These are phyloP conservation scores for Phortica okadai DNA, from an alignment of 2,888 invertebrate species.

Conservation along the genomic window DNA sequence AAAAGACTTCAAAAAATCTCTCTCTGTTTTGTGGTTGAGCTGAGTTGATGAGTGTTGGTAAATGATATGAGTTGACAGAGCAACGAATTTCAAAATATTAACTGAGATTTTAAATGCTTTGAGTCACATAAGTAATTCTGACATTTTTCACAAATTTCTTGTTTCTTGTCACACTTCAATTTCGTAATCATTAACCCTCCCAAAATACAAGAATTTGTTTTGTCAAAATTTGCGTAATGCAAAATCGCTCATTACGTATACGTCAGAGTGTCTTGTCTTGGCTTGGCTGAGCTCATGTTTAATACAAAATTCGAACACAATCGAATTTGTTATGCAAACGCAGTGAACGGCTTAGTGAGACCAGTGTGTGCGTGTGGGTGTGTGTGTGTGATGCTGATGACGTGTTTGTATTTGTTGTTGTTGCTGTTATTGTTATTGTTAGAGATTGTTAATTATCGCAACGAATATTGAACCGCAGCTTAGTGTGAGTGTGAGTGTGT, in stretches of 20 bases:
- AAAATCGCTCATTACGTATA: background rate
- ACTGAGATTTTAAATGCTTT: no score
- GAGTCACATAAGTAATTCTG: background rate
- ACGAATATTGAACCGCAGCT: conserved; percentile 56
- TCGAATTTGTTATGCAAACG: conserved; percentile 65
- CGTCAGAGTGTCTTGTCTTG: background rate
- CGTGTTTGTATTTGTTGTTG: conserved; percentile 40
- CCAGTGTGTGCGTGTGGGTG: conserved; percentile 25
- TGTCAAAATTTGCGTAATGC: background rate
- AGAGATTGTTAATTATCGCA: conserved; percentile 56
- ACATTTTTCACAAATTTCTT: background rate
- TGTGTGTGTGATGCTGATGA: conserved; percentile 39
- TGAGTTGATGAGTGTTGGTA: no score
- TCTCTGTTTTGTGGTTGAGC: no score
- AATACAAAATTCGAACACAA: conserved; percentile 67
- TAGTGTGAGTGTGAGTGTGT: conserved; percentile 32
- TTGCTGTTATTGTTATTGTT: conserved; percentile 11
- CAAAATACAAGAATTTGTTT: no score
- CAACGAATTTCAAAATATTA: no score
- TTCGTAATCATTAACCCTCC: background rate
- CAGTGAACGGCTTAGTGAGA: conserved; percentile 33
- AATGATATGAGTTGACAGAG: no score
- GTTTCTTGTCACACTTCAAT: background rate
- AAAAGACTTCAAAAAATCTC: background rate
- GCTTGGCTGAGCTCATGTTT: background rate